Percentiles rank a stretch among this genome's conserved stretches.
Evolutionary conservation across 2,888 invertebrate genomes (phyloP).

Genomic region (Agonopterix subpropinquella): DNA sequence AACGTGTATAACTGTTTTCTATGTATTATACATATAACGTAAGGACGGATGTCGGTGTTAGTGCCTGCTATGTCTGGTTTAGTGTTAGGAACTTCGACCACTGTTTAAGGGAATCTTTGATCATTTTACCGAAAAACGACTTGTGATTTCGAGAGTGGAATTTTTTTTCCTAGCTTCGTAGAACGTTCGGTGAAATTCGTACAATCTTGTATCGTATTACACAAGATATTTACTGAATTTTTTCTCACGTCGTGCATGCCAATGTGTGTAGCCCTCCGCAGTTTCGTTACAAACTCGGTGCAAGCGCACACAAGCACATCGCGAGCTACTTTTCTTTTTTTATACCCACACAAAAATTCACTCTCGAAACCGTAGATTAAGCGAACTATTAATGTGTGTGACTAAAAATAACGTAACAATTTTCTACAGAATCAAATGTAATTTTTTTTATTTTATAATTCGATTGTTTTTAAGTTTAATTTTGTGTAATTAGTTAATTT

Average conservation of each 20-base stretch:
- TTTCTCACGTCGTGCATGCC: constrained; percentile 4
- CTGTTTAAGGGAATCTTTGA: constrained; percentile 55
- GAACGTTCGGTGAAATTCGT: constrained; percentile 28
- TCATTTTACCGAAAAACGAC: constrained; percentile 58
- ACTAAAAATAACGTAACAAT: constrained; percentile 57
- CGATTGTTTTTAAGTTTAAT: constrained; percentile 19
- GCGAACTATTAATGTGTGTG: constrained; percentile 60
- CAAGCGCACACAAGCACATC: constrained; percentile 4
- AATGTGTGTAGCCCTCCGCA: neutral
- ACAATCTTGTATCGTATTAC: constrained; percentile 35
- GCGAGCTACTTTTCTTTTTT: constrained; percentile 16
- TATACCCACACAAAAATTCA: constrained; percentile 29
- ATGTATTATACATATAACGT: constrained; percentile 57
- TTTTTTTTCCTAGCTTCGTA: constrained; percentile 21
- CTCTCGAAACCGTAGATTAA: constrained; percentile 59
- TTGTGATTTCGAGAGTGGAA: constrained; percentile 50
- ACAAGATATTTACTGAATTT: constrained; percentile 51
- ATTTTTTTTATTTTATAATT: constrained; percentile 34
- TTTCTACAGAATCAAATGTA: constrained; percentile 62
- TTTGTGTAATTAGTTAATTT: constrained; percentile 54
- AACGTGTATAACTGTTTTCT: constrained; percentile 65
- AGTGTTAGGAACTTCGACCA: constrained; percentile 49
- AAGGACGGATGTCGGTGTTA: constrained; percentile 59
- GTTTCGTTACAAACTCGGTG: neutral
- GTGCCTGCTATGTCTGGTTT: constrained; percentile 69